Evolutionary conservation across 2,797 vertebrate genomes (phyloP), one percentile per base, ranked within the genome.

Genomic region (Alcedo quadribrachys): DNA sequence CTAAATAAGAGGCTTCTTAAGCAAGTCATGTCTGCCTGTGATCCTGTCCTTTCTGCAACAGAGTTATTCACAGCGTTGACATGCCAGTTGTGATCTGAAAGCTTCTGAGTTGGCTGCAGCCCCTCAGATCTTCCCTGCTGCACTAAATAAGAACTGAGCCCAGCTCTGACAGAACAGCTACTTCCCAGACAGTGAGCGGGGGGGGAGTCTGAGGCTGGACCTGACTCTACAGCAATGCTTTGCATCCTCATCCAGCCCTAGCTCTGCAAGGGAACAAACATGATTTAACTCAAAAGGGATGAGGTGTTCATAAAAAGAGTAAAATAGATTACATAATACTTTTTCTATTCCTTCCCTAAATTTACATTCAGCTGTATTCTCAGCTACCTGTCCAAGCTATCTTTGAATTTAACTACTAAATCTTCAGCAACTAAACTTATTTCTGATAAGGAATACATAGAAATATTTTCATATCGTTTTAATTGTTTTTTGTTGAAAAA

Each of bases 101-200:
- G 51, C 24, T 30, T 11, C n/a, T 45, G 46, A 61, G 37, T 7
- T 43, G 50, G 14, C 9, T 68, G 27, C 32, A 63, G 45, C 13
- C 2, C 0, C 16, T 61, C 53, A 65, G 45, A 18, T 11, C 21
- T 66, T 66, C 21, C 45, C 32, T 0, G 0, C 18, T 45, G 68
- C 57, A 54, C 40, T 86, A 68, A 48, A 24, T 65, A 43, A 1
- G 0, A 24, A 15, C 67, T 33, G 37, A 74, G n/a, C 11, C 35
- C 68, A 53, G 50, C 25, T 63, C 18, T 45, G 0, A 0, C 15
- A 51, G 62, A 58, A 33, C 40, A 4, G 3, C 51, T 63, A 40
- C 1, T 1, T 21, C 57, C n/a, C 46, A 33, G 33, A 53, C 0
- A 1, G 15, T 0, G 0, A 65, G 50, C 1, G 1, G 25, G 37